Evolutionary conservation across 1,140 invertebrate species (phyloP).

Genomic region (Homarus americanus): DNA sequence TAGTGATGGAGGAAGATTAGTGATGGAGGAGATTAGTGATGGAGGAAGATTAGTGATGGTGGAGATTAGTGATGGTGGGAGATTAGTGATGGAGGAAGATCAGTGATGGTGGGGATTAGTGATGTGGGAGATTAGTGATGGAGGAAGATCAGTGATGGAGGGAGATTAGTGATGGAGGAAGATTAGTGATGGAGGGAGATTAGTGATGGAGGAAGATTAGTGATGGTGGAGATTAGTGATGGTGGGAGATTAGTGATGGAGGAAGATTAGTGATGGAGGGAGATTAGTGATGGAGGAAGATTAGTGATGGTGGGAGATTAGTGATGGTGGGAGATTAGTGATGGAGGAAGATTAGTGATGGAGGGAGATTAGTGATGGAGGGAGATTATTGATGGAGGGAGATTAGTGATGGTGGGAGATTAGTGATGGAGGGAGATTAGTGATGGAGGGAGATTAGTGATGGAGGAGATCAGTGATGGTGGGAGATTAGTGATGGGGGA

Average conservation of each 20-base stretch:
- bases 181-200: background rate
- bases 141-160: conserved; percentile 14
- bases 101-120: background rate
- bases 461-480: too few species aligned
- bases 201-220: background rate
- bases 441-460: too few species aligned
- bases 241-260: background rate
- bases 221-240: background rate
- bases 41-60: background rate
- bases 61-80: background rate
- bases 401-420: too few species aligned
- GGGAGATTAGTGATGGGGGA: too few species aligned
- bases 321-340: background rate
- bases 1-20: too few species aligned
- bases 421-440: too few species aligned
- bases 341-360: background rate
- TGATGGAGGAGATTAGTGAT: background rate
- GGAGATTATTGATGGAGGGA: background rate
- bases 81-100: background rate
- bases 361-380: conserved; percentile 8
- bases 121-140: background rate
- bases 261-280: background rate
- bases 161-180: background rate
- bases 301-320: background rate
- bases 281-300: conserved; percentile 21